Evolutionary conservation across 2,797 vertebrate genomes (phyloP), one percentile per base, ranked within the genome.

Genomic region (Merluccius polli): DNA sequence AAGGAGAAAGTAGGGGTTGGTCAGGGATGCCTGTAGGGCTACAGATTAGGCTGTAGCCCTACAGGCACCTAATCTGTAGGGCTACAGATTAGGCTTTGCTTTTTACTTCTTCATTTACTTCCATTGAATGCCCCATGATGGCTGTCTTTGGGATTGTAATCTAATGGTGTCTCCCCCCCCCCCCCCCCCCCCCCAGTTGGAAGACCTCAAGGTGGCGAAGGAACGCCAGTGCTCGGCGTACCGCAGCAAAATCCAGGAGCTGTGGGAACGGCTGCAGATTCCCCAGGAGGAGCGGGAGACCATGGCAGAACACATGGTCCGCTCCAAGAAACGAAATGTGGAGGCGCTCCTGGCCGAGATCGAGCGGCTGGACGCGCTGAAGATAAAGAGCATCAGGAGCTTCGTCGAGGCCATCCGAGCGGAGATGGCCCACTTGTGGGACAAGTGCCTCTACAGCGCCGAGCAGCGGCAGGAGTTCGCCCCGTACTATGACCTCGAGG

Each of bases 181-280:
- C 11, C 11, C 5, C 29, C 11, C 13, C 2, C 29, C 16, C 6
- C 6, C 67, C 32, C 71, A 99, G 97, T 90, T 99, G 79, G 93
- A 97, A 83, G 81, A 87, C 4, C 87, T 63, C 30, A 96, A 92
- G 32, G 85, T 88, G 21, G 92, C 95, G 83, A 96, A 94, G 0
- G 95, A 96, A 72, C 88, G 83, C 0, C 63, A 81, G 6, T 97
- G 96, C 12, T 38, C 84, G 0, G 91, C 91, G 16, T 87, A 95
- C 73, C 94, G 95, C 0, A 38, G 86, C 48, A 94, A 94, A 72
- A 95, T 99, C 44, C 4, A 72, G 0, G 90, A 90, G 0, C 94
- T 99, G 21, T 99, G 98, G 97, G 94, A 97, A 1, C 87, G 96
- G 81, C 90, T 99, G 84, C 93, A 95, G 52, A 77, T 95, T 75